Percentiles rank a stretch among this genome's conserved stretches.
These are phyloP conservation scores for Polypterus bichir DNA, from an alignment of 2,113 vertebrate genomes.

Conservation along the genomic window DNA sequence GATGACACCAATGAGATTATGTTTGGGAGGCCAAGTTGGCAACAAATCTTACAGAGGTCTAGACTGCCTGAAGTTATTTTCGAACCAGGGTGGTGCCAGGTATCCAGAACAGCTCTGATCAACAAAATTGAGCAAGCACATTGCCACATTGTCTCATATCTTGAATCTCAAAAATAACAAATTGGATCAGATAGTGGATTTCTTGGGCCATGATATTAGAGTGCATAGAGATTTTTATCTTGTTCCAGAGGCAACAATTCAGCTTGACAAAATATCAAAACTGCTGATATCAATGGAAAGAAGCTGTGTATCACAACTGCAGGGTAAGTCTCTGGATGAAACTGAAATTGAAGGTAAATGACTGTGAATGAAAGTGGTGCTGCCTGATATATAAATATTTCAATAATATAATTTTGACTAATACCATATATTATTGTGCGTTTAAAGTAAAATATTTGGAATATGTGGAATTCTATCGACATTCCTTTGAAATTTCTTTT, in stretches of 20 bases:
- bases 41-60: slow-evolving; percentile 9
- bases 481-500: too few relatives aligned
- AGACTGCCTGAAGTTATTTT: slow-evolving; percentile 13
- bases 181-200: background rate
- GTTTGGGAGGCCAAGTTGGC: slow-evolving; percentile 13
- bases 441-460: too few relatives aligned
- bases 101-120: slow-evolving; percentile 15
- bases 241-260: background rate
- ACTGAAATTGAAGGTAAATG: slow-evolving; percentile 28
- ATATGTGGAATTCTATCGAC: too few relatives aligned
- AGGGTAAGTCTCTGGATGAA: slow-evolving; percentile 36
- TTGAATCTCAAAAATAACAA: background rate
- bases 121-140: slow-evolving; percentile 2
- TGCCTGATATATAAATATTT: too few relatives aligned
- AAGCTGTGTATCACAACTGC: slow-evolving; percentile 9
- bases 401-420: too few relatives aligned
- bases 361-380: too few relatives aligned
- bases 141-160: slow-evolving; percentile 20
- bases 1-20: slow-evolving; percentile 1
- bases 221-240: background rate
- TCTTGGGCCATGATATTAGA: background rate
- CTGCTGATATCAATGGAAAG: slow-evolving; percentile 19
- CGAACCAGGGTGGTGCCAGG: slow-evolving; percentile 10
- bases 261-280: background rate
- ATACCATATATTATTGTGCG: too few relatives aligned